Percentiles rank a stretch among this genome's conserved stretches.
phyloP scores from a whole-genome alignment of 1,140 invertebrate genomes.

The Gonioctena quinquepunctata region DNA sequence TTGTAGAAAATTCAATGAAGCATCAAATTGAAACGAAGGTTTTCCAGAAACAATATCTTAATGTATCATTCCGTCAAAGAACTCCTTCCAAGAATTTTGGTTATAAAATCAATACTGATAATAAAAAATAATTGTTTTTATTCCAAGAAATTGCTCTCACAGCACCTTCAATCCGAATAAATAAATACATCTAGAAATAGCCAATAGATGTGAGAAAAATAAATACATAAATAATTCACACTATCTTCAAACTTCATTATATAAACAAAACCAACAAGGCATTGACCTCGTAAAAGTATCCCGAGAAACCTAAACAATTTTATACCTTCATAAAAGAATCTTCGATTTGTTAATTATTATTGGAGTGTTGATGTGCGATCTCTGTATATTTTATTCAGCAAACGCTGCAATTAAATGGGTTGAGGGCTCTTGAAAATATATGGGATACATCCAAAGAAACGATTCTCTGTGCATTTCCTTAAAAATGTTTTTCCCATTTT shows the following conservation, averaged over 20 bases:
- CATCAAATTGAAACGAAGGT: no score
- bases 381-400: not conserved
- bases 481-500: no score
- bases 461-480: no score
- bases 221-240: not conserved
- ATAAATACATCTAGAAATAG: not conserved
- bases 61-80: no score
- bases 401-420: not conserved
- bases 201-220: not conserved
- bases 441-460: no score
- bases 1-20: no score
- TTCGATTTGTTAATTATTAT: not conserved
- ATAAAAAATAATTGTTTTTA: no score
- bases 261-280: not conserved
- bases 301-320: not conserved
- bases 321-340: not conserved
- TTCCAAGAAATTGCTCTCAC: not conserved
- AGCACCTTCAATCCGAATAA: not conserved
- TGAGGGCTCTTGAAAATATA: no score
- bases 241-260: not conserved
- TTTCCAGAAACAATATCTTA: no score
- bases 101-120: no score
- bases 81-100: no score
- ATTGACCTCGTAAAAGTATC: not conserved
- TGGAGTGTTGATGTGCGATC: not conserved